Evolutionary conservation across 2,888 invertebrate genomes (phyloP), one percentile per base, ranked within the genome.

Genomic region (Eumerus sabulonum): DNA sequence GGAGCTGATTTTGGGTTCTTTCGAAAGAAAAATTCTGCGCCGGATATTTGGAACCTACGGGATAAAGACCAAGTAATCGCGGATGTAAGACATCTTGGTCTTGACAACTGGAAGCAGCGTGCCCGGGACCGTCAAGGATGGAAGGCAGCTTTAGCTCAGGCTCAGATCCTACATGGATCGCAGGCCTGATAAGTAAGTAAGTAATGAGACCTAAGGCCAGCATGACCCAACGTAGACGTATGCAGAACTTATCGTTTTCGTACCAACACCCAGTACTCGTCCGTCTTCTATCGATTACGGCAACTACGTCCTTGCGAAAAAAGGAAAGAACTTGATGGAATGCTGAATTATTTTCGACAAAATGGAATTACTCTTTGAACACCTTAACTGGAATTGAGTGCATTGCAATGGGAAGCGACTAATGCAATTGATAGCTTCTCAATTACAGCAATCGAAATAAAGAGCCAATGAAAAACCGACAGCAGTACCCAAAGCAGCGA

Each of bases 311-410:
- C 27, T 7, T 27, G 3, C 27, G 2, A 7, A 7, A 27, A 27
- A 27, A 27, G 7, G 27, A 27, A 40, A 1, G 3, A n/a, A 11
- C 40, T 67, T 77, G 76, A 77, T 77, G 53, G 67, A 67, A 73
- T 53, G 63, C 40, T 73, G 67, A 77, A 73, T 77, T 77, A 67
- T 73, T 77, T 77, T 77, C 73, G 73, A 77, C 73, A 73, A 77
- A 77, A 77, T 73, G 72, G 73, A 77, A 73, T 77, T 72, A 67
- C 72, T 67, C 67, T 73, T 67, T 67, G 42, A 63, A 59, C 57
- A 60, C 67, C 54, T 35, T 51, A n/a, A 38, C 50, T 9, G 50
- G 36, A 50, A 62, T 56, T 54, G 47, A 42, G 17, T 73, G 77
- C 76, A 67, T 63, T 38, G 67, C 72, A 72, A 59, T 73, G 59